Base-by-base conservation (phyloP, 2,797 vertebrate genomes). In the Nannoperca obscura region DNA sequence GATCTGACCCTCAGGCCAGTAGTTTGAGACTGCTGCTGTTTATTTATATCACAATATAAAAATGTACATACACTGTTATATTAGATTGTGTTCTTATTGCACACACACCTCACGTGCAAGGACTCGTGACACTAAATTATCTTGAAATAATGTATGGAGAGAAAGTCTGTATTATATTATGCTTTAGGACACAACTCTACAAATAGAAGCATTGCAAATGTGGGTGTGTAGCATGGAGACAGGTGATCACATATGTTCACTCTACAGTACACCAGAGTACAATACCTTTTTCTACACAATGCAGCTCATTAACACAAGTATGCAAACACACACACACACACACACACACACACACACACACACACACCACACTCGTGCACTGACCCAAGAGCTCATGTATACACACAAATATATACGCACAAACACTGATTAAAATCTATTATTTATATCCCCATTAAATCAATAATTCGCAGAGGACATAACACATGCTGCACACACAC, bases 371-470 rank as follows among this genome's bases (percentile, higher is more conserved):
- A 65, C 42, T 54, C 3, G 10, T 55, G 54, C 32, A 17, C 7
- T 24, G 14, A 62, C 32, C 13, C 17, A 71, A 42, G 17, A 71
- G 27, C 13, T 27, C 65, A 61, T 27, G 44, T 46, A 15, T 49
- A 27, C 42, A 47, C 36, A 63, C 40, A 3, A 53, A 27, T 27
- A 27, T 27, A 27, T 27, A 27, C 24, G 1, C 54, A 66, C 42
- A 60, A 15, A 27, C 24, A 79, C 19, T 62, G 2, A 54, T 24
- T 53, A 8, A 50, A 11, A 68, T 46, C 1, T 53, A 65, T 69
- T 67, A 60, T 76, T 84, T 63, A 67, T 54, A 69, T 55, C 32
- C 49, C 52, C 46, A 42, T 36, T 62, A 19, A 71, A 76, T 66
- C 54, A 70, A 59, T 65, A 65, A 50, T 50, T 79, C 14, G 20